Evolutionary conservation across 2,113 vertebrate genomes (phyloP), one percentile per base, ranked within the genome.

Genomic region (Pollimyrus isidori): DNA sequence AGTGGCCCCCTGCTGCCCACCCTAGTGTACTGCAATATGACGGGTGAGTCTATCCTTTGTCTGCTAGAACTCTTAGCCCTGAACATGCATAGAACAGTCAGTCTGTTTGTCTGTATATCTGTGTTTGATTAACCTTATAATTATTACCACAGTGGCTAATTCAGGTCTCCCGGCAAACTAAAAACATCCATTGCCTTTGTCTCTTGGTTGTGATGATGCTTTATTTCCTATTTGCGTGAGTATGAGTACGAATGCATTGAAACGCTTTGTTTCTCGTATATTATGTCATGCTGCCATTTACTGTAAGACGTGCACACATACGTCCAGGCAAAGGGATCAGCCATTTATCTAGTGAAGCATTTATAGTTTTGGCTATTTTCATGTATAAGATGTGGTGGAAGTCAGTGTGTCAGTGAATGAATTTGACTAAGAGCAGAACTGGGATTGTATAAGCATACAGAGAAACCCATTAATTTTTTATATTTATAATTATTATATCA

Each of bases 21-120:
- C 26, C 94, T 92, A 0, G 97, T 97, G 1, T 97, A 96, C 91
- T 97, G 97, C 93, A 97, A 98, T 86, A 95, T 97, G 91, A 97
- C 96, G 53, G 97, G 97, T 97, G 94, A 96, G 91, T 7, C 35
- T 39, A 42, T 80, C 6, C 53, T 49, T 82, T 2, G 35, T 35
- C 45, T 35, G 26, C 4, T 10, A 30, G n/a, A 26, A 65, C 9
- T 65, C 58, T 65, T 65, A 65, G n/a, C 62, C 15, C 69, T 80
- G 35, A 17, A 19, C 19, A 80, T 80, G 15, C 19, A 80, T 5
- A 1, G 73, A 76, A 85, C 21, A 80, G 39, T 49, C 45, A 23
- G 19, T 49, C 39, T 7, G 35, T 45, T n/a, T n/a, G 3, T 46
- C 42, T 83, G 13, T 46, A 5, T 49, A 49, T 49, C 45, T 48